A percentile compares a stretch with the other conserved stretches of the same genome.
phyloP scores from a whole-genome alignment of 2,888 invertebrate genomes.

The Drosophila barbarae region DNA sequence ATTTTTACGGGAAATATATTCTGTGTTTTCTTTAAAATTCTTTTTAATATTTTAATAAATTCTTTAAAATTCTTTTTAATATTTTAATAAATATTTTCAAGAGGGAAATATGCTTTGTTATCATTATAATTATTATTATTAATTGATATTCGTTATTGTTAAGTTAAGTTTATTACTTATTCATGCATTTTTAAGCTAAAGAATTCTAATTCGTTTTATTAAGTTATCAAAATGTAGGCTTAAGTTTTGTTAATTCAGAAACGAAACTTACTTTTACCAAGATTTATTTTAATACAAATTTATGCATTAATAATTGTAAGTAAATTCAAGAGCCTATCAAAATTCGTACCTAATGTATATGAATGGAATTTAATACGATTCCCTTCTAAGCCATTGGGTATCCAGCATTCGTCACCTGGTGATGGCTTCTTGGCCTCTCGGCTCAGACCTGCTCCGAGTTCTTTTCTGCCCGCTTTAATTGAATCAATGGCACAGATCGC shows the following conservation, averaged over 20 bases:
- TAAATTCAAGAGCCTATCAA: background rate
- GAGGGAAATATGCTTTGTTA: background rate
- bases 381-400: constrained; percentile 11
- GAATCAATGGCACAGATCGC: constrained; percentile 68
- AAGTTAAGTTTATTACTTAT: background rate
- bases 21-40: background rate
- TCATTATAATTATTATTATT: background rate
- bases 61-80: background rate
- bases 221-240: background rate
- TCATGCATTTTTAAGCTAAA: background rate
- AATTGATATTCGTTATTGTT: background rate
- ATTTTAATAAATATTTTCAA: background rate
- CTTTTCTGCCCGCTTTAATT: constrained; percentile 47
- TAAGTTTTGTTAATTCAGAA: background rate
- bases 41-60: background rate
- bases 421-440: background rate
- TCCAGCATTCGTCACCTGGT: constrained; percentile 5
- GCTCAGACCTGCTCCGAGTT: constrained; percentile 5
- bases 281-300: background rate
- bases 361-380: background rate
- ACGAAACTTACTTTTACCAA: background rate
- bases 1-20: background rate
- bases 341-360: too few relatives aligned
- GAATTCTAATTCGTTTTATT: too few relatives aligned
- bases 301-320: background rate